A percentile compares a stretch with the other conserved stretches of the same genome.
These are phyloP conservation scores for Caenorhabditis sp. DNA, from an alignment of 2,888 invertebrate genomes.

Conservation along the genomic window DNA sequence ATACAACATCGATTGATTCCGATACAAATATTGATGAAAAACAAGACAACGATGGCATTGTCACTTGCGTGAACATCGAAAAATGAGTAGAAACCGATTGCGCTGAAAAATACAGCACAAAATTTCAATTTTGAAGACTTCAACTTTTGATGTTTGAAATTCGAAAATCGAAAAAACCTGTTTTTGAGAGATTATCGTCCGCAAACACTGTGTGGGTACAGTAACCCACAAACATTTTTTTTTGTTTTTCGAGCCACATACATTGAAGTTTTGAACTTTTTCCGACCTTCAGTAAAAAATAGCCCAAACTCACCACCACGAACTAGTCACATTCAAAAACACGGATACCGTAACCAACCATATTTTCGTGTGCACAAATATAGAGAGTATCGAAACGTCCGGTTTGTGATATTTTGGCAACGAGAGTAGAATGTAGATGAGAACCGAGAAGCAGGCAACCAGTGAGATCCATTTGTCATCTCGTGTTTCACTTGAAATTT, in stretches of 20 bases:
- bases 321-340: constrained; percentile 20
- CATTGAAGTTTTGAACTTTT: no score
- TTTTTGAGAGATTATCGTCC: no score
- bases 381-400: constrained; percentile 12
- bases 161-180: no score
- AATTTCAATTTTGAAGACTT: not conserved
- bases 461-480: constrained; percentile 25
- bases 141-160: no score
- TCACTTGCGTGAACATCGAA: constrained; percentile 82
- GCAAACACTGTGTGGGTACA: no score
- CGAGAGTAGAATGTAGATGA: constrained; percentile 16
- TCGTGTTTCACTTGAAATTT: constrained; percentile 17
- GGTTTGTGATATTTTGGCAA: constrained; percentile 19
- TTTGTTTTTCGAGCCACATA: no score
- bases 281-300: no score
- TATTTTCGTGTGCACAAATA: constrained; percentile 24
- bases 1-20: constrained; percentile 97
- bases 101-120: constrained; percentile 32
- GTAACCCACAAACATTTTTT: no score
- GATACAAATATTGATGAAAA: constrained; percentile 90
- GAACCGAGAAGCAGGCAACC: constrained; percentile 17
- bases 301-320: constrained; percentile 35
- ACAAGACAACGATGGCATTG: constrained; percentile 88
- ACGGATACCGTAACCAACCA: constrained; percentile 14
- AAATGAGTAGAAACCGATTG: constrained; percentile 84